Percentiles rank a stretch among this genome's conserved stretches.
phyloP scores from a whole-genome alignment of 2,797 vertebrate genomes.

The Sebastes hubbsi region DNA sequence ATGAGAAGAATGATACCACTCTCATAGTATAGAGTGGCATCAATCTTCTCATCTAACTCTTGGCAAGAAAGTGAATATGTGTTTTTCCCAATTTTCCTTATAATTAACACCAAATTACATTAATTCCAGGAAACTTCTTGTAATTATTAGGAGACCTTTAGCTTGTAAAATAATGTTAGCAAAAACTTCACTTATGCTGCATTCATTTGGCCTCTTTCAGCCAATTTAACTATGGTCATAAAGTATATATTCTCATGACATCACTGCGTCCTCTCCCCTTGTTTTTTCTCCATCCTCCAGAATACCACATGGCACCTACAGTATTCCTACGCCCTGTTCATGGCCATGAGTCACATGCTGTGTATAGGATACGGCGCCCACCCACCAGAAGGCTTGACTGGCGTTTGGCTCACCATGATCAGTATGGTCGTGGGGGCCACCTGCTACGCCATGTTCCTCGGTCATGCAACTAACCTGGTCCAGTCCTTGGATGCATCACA shows the following conservation, averaged over 20 bases:
- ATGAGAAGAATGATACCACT: no score
- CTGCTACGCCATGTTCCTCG: constrained; percentile 98
- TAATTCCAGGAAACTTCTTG: background rate
- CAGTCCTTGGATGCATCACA: constrained; percentile 94
- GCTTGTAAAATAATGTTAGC: background rate
- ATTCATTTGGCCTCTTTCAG: background rate
- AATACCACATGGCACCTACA: constrained; percentile 95
- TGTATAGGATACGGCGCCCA: constrained; percentile 95
- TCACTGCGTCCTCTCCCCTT: background rate
- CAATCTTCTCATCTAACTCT: background rate
- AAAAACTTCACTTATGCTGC: background rate
- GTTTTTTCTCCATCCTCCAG: constrained; percentile 64
- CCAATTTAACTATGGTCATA: background rate
- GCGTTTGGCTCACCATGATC: constrained; percentile 92
- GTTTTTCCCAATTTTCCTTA: background rate
- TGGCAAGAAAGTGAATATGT: background rate
- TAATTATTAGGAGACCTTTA: background rate
- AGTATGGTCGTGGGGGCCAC: constrained; percentile 97
- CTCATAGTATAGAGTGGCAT: background rate
- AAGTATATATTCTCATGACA: background rate
- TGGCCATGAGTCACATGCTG: constrained; percentile 98
- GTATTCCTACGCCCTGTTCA: constrained; percentile 94
- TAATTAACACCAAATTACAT: background rate
- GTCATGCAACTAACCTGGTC: constrained; percentile 92
- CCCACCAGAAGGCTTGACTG: constrained; percentile 89